Base-by-base conservation (phyloP, 2,797 vertebrate species). In the Naso thynnoides region DNA sequence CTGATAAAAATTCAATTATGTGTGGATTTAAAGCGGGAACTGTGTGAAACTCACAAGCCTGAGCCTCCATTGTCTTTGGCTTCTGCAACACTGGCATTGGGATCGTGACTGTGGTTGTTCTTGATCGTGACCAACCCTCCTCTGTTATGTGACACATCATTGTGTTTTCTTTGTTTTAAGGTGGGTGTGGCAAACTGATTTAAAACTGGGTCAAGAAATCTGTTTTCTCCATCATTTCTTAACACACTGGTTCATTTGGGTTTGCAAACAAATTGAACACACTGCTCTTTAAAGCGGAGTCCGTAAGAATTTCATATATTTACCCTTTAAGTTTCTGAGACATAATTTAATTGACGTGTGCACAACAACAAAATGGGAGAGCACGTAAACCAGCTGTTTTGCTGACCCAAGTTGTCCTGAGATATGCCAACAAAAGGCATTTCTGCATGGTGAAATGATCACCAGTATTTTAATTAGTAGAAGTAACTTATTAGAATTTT, bases 71-170 rank as follows among this genome's bases (percentile, higher is more conserved):
- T 49, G 54, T 66, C 39, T 65, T 13, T 21, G 9, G 45, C 38
- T n/a, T 3, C 7, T 16, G n/a, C 42, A 26, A 6, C 14, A 24
- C n/a, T 48, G 14, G 52, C 10, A 10, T 7, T 8, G 8, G 42
- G 4, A 44, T 38, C 11, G 2, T 56, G 39, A 56, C 50, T 31
- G n/a, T 45, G 26, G 26, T 31, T 58, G 18, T 9, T 14, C 50
- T 33, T 57, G 9, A 24, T 9, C 11, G n/a, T 45, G 29, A 39
- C 26, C 19, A 36, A 38, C 23, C 55, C 2, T 8, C 47, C 23
- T 47, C 29, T 59, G 39, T 54, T 39, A 15, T 15, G 24, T 64
- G 52, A 39, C 39, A 45, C 38, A 48, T 70, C 10, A 23, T 19
- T 18, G 23, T 10, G 44, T 0, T 44, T 42, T n/a, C 24, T 41